Evolutionary conservation across 2,113 vertebrate species (phyloP).

Genomic region (Platanista minor): DNA sequence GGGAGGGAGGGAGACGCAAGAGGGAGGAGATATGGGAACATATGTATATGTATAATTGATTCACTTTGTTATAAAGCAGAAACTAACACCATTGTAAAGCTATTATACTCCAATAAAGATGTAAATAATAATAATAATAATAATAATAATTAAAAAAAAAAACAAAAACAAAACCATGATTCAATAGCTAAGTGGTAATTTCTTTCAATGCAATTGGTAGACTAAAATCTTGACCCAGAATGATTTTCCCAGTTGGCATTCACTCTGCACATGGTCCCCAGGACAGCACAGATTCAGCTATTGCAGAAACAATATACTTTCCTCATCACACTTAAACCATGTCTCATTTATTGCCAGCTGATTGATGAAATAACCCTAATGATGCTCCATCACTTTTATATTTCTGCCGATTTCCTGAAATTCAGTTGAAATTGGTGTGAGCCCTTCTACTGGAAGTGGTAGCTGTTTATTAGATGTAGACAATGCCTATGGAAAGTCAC

Average conservation of each 20-base stretch:
- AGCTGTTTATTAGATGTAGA: background rate
- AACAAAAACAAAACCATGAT: too few relatives aligned
- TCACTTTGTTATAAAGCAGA: too few relatives aligned
- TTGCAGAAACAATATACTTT: background rate
- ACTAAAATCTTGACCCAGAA: background rate
- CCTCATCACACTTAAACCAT: background rate
- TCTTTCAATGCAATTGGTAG: background rate
- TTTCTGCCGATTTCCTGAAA: background rate
- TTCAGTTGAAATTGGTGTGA: background rate
- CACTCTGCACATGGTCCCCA: background rate
- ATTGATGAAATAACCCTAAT: background rate
- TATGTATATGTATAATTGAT: too few relatives aligned
- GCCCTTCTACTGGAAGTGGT: background rate
- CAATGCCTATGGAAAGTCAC: background rate
- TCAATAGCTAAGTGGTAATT: background rate
- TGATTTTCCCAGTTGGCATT: background rate
- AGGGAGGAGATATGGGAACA: too few relatives aligned
- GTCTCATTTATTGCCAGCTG: background rate
- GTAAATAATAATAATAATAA: too few relatives aligned
- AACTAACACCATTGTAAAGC: too few relatives aligned
- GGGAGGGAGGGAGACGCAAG: too few relatives aligned
- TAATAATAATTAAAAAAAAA: too few relatives aligned
- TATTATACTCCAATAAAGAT: too few relatives aligned
- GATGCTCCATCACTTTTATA: constrained; percentile 1
- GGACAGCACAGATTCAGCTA: background rate